These are phyloP conservation scores for Hyles euphorbiae DNA, from an alignment of 1,140 invertebrate genomes.

Conservation along the genomic window DNA sequence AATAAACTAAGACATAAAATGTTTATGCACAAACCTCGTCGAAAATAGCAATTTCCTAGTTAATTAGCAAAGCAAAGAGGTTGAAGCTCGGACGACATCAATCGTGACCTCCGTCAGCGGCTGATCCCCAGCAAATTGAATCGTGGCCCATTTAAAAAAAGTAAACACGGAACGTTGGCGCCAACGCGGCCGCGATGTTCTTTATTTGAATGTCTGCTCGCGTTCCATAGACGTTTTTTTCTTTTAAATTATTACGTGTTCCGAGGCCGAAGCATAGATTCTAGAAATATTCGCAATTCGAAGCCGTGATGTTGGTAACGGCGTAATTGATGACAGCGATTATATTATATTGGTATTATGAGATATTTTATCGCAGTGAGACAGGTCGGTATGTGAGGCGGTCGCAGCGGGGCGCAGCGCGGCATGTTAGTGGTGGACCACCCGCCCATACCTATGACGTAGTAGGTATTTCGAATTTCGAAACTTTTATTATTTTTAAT, in stretches of 20 bases:
- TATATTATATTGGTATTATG: constrained; percentile 21
- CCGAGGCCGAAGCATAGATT: constrained; percentile 28
- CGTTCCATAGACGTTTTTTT: constrained; percentile 44
- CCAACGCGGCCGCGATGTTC: constrained; percentile 49
- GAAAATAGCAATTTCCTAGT: constrained; percentile 6
- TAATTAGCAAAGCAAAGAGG: constrained; percentile 19
- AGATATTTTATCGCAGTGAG: constrained; percentile 31
- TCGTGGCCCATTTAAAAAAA: constrained; percentile 49
- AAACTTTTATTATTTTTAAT: constrained; percentile 14
- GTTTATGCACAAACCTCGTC: no score
- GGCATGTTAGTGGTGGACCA: constrained; percentile 29
- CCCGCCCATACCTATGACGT: constrained; percentile 25
- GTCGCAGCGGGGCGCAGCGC: constrained; percentile 30
- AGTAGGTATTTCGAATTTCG: constrained; percentile 21
- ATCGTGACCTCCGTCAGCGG: constrained; percentile 35
- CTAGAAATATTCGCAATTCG: constrained; percentile 7
- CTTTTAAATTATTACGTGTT: constrained; percentile 38
- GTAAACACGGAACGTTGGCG: constrained; percentile 57
- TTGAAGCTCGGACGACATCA: constrained; percentile 20
- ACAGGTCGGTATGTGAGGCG: constrained; percentile 30
- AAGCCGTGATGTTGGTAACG: constrained; percentile 2
- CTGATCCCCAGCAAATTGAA: constrained; percentile 50
- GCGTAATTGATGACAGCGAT: constrained; percentile 21
- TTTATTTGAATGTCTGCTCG: constrained; percentile 40
- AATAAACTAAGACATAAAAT: no score